These are phyloP conservation scores for Zeuzera pyrina DNA, from an alignment of 2,888 invertebrate species.

Conservation along the genomic window DNA sequence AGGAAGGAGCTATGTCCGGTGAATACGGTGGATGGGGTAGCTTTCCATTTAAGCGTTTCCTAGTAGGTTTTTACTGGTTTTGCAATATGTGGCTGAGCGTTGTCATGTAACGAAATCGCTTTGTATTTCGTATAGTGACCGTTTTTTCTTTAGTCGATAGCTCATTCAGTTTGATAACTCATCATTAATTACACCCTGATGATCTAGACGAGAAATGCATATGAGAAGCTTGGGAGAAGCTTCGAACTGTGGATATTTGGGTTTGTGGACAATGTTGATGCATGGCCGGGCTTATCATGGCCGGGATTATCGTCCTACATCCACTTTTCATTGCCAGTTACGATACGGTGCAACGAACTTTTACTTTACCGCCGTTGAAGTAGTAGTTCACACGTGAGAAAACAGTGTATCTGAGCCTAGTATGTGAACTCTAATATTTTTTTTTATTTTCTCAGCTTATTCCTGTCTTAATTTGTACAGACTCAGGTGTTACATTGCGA, in stretches of 20 bases:
- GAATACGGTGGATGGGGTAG: constrained; percentile 12
- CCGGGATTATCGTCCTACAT: not conserved
- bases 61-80: constrained; percentile 9
- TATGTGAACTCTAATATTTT: no score
- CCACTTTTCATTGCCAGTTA: not conserved
- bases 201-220: no score
- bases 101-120: constrained; percentile 14
- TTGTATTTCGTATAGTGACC: constrained; percentile 4
- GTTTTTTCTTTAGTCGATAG: constrained; percentile 3
- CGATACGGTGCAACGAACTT: not conserved
- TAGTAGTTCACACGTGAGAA: constrained; percentile 1
- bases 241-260: no score
- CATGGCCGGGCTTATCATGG: not conserved
- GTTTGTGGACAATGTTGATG: no score
- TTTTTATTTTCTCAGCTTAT: no score
- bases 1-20: constrained; percentile 7
- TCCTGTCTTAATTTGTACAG: no score
- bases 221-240: not conserved
- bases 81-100: constrained; percentile 12
- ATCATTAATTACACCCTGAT: constrained; percentile 1
- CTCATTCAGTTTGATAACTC: constrained; percentile 2
- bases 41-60: constrained; percentile 11
- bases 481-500: no score
- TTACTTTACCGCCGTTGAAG: not conserved
- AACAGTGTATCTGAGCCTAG: no score